phyloP scores from a whole-genome alignment of 2,888 invertebrate genomes.

The Bhutanitis thaidina region DNA sequence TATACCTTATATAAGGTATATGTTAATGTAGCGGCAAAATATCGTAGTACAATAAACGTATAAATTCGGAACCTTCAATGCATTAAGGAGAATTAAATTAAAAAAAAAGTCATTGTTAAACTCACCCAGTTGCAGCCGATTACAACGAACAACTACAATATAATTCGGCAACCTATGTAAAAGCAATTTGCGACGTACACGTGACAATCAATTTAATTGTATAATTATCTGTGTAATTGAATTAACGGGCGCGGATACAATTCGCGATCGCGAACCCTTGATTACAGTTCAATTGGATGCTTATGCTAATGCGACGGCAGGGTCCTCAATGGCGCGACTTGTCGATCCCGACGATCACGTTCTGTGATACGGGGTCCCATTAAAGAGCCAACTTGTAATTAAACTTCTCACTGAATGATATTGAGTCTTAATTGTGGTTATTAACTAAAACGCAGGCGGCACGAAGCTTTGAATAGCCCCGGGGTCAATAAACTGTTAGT shows the following conservation, averaged over 20 bases:
- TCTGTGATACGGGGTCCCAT: constrained; percentile 8
- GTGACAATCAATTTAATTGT: constrained; percentile 3
- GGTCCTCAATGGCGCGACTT: constrained; percentile 20
- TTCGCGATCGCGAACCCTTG: constrained; percentile 19
- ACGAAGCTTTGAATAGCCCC: neutral
- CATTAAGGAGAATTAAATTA: too few species aligned
- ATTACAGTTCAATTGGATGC: constrained; percentile 21
- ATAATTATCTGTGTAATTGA: neutral
- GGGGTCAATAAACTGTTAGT: constrained; percentile 5
- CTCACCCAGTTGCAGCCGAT: too few species aligned
- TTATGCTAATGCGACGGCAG: constrained; percentile 27
- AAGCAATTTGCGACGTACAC: neutral
- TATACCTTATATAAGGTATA: too few species aligned
- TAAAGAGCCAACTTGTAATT: constrained; percentile 13
- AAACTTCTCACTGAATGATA: constrained; percentile 5
- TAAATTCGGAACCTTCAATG: too few species aligned
- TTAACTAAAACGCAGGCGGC: constrained; percentile 1
- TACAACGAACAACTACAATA: neutral
- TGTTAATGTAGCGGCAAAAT: too few species aligned
- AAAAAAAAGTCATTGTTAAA: too few species aligned
- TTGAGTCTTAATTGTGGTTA: constrained; percentile 11
- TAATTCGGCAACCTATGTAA: neutral
- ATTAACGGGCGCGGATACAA: constrained; percentile 1
- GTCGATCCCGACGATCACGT: constrained; percentile 5
- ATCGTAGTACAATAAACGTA: too few species aligned